Base-by-base conservation (phyloP, 1,140 invertebrate genomes). In the Thrips palmi region DNA sequence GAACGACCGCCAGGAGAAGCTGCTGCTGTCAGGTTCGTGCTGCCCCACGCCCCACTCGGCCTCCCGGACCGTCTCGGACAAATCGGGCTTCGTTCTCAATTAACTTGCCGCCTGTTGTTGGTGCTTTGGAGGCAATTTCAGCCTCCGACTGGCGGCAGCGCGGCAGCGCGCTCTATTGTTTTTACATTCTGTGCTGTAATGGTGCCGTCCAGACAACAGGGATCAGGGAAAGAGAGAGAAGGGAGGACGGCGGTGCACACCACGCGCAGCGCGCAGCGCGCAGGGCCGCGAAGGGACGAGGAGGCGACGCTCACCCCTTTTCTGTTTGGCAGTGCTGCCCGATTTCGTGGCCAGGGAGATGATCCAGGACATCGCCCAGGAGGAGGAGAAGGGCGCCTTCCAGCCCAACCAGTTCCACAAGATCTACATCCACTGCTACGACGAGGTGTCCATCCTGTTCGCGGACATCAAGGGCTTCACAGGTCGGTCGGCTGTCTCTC, bases 381-480 rank as follows among this genome's bases (percentile, higher is more conserved):
- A 78, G 48, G 77, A 79, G 41, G 76, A 81, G 45, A 63, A 68
- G 37, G 72, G 71, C 17, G 63, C 63, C 4, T 78, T 79, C 47
- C 70, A 75, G 33, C 77, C 77, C 7, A 70, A 77, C 52, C 89
- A 92, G 55, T 97, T 97, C 57, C 92, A 97, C 53, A 86, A 94
- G 52, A 86, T 97, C 40, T 98, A 97, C 59, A 89, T 97, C 36
- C 88, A 96, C 55, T 73, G 86, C 32, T 91, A 97, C 55, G 84
- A 97, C 51, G 81, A 94, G 52, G 94, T 98, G 35, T 96, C 85
- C 55, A 97, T 98, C 50, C 64, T 97, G 1, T 98, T 96, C 57
- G 93, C 94, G 10, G 94, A 98, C 52, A 97, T 98, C 49, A 96
- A 94, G 62, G 89, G 89, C 37, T 96, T 96, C 50, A 96, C 91